A percentile compares a stretch with the other conserved stretches of the same genome.
phyloP scores from a whole-genome alignment of 2,888 invertebrate genomes.

The Dynastes grantii region DNA sequence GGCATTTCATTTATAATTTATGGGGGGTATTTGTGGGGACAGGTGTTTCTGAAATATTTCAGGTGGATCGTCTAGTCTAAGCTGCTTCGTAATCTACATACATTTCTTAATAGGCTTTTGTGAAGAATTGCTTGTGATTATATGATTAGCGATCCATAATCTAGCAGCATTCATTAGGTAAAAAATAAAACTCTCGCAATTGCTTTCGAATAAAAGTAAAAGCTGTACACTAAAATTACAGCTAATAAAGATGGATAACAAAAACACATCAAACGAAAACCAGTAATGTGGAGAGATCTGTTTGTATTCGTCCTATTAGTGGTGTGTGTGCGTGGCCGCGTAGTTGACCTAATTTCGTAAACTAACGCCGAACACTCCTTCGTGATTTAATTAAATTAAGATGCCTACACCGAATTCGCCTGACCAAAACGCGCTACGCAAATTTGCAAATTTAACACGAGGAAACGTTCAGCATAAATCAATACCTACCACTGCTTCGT shows the following conservation, averaged over 20 bases:
- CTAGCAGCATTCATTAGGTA: no score
- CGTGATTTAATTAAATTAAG: slow-evolving; percentile 45
- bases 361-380: slow-evolving; percentile 35
- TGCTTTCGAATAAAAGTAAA: no score
- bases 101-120: no score
- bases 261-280: slow-evolving; percentile 8
- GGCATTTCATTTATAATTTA: no score
- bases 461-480: slow-evolving; percentile 39
- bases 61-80: no score
- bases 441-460: slow-evolving; percentile 43
- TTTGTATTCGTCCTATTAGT: slow-evolving; percentile 25
- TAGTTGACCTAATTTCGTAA: slow-evolving; percentile 41
- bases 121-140: no score
- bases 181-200: no score
- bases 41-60: no score
- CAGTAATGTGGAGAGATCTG: neutral
- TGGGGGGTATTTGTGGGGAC: no score
- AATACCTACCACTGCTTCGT: neutral
- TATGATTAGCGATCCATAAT: no score
- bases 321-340: slow-evolving; percentile 22
- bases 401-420: slow-evolving; percentile 29
- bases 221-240: neutral
- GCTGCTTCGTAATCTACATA: no score
- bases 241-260: slow-evolving; percentile 9
- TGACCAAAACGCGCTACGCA: slow-evolving; percentile 36